These are phyloP conservation scores for Otocyon megalotis DNA, from an alignment of 2,113 vertebrate species.

Conservation along the genomic window DNA sequence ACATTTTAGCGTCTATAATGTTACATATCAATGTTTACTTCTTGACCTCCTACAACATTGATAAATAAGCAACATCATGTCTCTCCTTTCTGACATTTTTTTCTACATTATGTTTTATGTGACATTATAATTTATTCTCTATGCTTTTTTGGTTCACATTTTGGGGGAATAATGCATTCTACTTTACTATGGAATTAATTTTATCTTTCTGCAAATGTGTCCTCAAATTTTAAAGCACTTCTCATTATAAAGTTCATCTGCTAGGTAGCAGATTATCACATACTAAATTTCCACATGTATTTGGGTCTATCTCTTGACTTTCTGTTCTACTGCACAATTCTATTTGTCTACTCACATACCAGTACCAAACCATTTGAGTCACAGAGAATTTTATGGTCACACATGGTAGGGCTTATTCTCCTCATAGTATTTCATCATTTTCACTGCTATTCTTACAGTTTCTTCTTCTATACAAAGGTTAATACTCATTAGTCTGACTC, in stretches of 20 bases:
- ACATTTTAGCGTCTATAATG: not conserved
- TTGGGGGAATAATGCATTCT: not conserved
- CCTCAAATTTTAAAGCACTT: not conserved
- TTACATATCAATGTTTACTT: not conserved
- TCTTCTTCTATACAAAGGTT: not conserved
- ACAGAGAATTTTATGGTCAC: not conserved
- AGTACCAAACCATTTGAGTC: not conserved
- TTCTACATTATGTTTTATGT: slow-evolving; percentile 1
- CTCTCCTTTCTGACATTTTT: not conserved
- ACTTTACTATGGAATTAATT: slow-evolving; percentile 45
- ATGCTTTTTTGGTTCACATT: not conserved
- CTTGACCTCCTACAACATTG: not conserved
- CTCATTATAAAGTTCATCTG: slow-evolving; percentile 1
- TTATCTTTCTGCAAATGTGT: slow-evolving; percentile 15
- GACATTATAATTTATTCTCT: not conserved
- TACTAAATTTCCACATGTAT: not conserved
- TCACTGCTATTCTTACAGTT: not conserved
- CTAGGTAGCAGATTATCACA: not conserved
- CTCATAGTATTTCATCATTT: slow-evolving; percentile 6
- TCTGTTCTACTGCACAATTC: not conserved
- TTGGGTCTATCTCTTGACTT: not conserved
- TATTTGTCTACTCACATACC: not conserved
- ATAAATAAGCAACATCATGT: not conserved
- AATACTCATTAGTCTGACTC: not conserved
- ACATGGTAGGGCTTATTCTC: not conserved